Evolutionary conservation across 2,888 invertebrate species (phyloP).

Genomic region (Lutraria lutraria): DNA sequence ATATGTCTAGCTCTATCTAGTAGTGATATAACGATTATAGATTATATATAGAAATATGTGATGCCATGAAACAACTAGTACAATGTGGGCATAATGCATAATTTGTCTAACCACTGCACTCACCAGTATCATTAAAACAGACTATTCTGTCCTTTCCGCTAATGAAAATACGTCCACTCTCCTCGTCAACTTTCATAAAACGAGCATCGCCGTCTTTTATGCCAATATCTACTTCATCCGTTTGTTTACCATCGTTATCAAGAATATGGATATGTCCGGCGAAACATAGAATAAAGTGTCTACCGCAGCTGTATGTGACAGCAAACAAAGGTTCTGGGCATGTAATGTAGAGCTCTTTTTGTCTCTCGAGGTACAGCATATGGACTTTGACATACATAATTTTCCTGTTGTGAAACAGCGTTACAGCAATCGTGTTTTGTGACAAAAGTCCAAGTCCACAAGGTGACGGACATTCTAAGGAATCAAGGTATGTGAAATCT

Average conservation of each 20-base stretch:
- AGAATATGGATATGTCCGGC: slow-evolving; percentile 59
- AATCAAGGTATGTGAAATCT: slow-evolving; percentile 55
- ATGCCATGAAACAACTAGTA: too few relatives aligned
- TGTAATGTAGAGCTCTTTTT: slow-evolving; percentile 46
- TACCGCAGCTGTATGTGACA: slow-evolving; percentile 40
- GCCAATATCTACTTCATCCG: slow-evolving; percentile 23
- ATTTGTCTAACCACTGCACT: too few relatives aligned
- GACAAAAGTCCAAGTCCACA: slow-evolving; percentile 47
- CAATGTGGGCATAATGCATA: too few relatives aligned
- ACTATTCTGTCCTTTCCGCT: slow-evolving; percentile 52
- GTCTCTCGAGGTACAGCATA: slow-evolving; percentile 52
- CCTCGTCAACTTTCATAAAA: slow-evolving; percentile 45
- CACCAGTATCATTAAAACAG: slow-evolving; percentile 58
- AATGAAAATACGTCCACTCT: slow-evolving; percentile 44
- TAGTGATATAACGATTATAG: too few relatives aligned
- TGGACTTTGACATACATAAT: slow-evolving; percentile 59
- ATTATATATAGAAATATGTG: too few relatives aligned
- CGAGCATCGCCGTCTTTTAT: slow-evolving; percentile 49
- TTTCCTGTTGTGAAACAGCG: slow-evolving; percentile 63
- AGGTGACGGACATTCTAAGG: slow-evolving; percentile 64
- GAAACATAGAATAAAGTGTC: slow-evolving; percentile 54
- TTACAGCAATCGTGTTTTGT: slow-evolving; percentile 52
- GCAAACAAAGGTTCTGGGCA: slow-evolving; percentile 56
- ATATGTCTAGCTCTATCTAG: too few relatives aligned
- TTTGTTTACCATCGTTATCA: slow-evolving; percentile 51